A percentile compares a stretch with the other conserved stretches of the same genome.
Evolutionary conservation across 2,113 vertebrate genomes (phyloP).

Genomic region (Jaculus jaculus): DNA sequence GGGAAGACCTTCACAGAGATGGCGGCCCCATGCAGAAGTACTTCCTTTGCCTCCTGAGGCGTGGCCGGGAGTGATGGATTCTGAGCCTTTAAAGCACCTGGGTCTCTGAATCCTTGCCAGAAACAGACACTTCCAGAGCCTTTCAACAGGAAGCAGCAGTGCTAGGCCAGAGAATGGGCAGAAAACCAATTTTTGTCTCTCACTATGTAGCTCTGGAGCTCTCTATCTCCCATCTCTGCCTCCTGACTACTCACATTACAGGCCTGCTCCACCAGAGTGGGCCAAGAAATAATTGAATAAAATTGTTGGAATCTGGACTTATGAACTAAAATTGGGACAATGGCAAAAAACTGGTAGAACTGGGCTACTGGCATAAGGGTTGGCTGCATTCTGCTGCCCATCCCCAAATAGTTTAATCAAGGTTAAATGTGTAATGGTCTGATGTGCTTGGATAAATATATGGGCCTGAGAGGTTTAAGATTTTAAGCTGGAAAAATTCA

Average conservation of each 20-base stretch:
- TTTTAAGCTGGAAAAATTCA: too few species aligned
- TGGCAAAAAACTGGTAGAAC: too few species aligned
- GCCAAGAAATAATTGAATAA: not conserved
- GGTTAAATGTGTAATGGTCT: too few species aligned
- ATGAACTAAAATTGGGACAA: too few species aligned
- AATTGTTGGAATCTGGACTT: too few species aligned
- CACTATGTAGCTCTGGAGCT: not conserved
- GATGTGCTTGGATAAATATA: too few species aligned
- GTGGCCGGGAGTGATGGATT: not conserved
- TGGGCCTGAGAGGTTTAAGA: too few species aligned
- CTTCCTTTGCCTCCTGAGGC: not conserved
- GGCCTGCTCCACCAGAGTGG: not conserved
- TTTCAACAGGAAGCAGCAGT: not conserved
- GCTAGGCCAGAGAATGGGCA: not conserved
- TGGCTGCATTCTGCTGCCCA: too few species aligned
- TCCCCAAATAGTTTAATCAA: too few species aligned
- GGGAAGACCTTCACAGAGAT: not conserved
- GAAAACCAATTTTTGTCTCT: not conserved
- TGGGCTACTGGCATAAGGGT: too few species aligned
- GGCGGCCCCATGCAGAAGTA: not conserved
- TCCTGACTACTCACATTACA: not conserved
- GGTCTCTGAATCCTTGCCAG: not conserved
- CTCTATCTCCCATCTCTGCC: too few species aligned
- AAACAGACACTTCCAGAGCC: not conserved
- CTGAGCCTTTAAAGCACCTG: not conserved